Evolutionary conservation across 2,113 vertebrate species (phyloP).

Genomic region (Zeus faber): DNA sequence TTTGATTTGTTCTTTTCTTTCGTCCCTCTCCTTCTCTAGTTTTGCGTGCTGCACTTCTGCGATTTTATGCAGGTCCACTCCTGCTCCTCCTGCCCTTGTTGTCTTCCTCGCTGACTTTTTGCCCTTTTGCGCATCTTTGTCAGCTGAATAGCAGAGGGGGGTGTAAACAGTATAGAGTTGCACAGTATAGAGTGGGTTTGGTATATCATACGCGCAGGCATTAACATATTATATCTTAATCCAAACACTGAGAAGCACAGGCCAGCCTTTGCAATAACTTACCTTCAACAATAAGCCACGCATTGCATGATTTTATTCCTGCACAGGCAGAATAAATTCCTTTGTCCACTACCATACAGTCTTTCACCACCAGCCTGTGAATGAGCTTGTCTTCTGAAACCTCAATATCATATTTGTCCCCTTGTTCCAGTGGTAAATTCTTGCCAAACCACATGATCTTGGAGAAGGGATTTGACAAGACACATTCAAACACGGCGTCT

Average conservation of each 20-base stretch:
- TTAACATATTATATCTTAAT: too few relatives aligned
- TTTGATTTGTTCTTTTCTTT: constrained; percentile 47
- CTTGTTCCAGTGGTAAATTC: constrained; percentile 56
- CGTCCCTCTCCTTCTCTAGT: constrained; percentile 48
- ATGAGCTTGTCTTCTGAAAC: constrained; percentile 79
- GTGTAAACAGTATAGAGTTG: background rate
- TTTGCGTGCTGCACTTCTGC: constrained; percentile 63
- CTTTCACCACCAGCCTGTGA: constrained; percentile 78
- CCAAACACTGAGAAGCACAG: too few relatives aligned
- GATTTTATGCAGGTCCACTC: constrained; percentile 54
- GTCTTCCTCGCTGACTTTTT: constrained; percentile 67
- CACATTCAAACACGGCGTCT: constrained; percentile 74
- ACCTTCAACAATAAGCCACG: constrained; percentile 84
- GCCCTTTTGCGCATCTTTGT: constrained; percentile 49
- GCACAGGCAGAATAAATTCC: constrained; percentile 77
- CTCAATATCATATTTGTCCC: constrained; percentile 72
- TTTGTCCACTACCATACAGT: constrained; percentile 69
- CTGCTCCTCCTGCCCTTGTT: constrained; percentile 61
- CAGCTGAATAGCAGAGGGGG: constrained; percentile 38
- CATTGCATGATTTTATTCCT: constrained; percentile 76
- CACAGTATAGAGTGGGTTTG: too few relatives aligned
- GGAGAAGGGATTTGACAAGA: constrained; percentile 71
- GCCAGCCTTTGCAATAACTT: too few relatives aligned
- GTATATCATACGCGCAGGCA: too few relatives aligned
- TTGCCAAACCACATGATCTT: constrained; percentile 77